phyloP scores from a whole-genome alignment of 2,113 vertebrate species.

The Cottus gobio region DNA sequence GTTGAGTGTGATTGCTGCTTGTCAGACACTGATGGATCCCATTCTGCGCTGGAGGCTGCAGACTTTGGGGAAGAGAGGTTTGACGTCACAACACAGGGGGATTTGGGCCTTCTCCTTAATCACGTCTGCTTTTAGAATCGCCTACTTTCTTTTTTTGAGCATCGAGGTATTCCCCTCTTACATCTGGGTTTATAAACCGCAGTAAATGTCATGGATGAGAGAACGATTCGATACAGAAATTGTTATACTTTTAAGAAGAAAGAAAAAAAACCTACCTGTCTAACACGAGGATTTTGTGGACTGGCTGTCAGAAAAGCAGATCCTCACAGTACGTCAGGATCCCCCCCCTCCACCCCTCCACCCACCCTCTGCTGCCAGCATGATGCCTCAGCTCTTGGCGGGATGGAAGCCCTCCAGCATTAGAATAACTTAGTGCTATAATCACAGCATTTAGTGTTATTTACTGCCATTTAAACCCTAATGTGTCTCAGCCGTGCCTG shows the following conservation, averaged over 20 bases:
- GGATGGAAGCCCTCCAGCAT: conserved; percentile 49
- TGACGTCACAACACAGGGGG: conserved; percentile 58
- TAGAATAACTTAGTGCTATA: conserved; percentile 46
- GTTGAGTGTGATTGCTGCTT: conserved; percentile 55
- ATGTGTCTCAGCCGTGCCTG: conserved; percentile 42
- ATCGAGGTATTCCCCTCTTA: background rate
- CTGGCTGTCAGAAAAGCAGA: conserved; percentile 43
- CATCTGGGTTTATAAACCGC: background rate
- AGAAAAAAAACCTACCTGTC: conserved; percentile 14
- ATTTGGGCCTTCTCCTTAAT: conserved; percentile 55
- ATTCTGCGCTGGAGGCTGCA: conserved; percentile 20
- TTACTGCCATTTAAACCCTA: conserved; percentile 56
- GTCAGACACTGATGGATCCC: conserved; percentile 56
- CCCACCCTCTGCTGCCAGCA: conserved; percentile 45
- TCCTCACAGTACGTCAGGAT: conserved; percentile 40
- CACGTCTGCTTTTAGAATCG: conserved; percentile 45
- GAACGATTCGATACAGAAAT: background rate
- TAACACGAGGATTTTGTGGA: conserved; percentile 30
- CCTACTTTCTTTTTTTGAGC: conserved; percentile 39
- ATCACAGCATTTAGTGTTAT: conserved; percentile 58
- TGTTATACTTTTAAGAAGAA: conserved; percentile 3
- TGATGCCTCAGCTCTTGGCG: conserved; percentile 56
- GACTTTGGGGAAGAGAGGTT: conserved; percentile 28
- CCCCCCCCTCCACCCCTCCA: conserved; percentile 23
- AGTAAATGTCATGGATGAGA: background rate